Evolutionary conservation across 2,888 invertebrate genomes (phyloP).

Genomic region (Amphimallon solstitiale): DNA sequence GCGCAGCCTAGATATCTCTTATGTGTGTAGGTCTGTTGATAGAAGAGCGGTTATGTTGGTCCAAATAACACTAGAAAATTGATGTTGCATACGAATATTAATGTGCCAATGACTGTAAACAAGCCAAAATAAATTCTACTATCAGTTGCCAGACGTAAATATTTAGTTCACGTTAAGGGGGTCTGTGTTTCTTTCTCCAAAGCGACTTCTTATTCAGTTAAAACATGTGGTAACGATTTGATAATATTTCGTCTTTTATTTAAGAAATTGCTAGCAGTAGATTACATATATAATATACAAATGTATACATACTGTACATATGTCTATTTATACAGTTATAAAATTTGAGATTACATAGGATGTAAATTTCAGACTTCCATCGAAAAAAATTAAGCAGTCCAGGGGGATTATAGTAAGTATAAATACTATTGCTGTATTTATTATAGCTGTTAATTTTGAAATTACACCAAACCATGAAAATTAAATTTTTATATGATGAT

Average conservation of each 20-base stretch:
- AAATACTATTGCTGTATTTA: no score
- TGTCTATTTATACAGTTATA: no score
- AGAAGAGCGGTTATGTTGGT: constrained; percentile 19
- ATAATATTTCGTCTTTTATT: constrained; percentile 2
- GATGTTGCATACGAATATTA: constrained; percentile 32
- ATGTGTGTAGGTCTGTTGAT: constrained; percentile 23
- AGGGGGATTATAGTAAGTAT: no score
- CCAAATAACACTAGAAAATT: constrained; percentile 15
- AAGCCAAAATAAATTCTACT: constrained; percentile 12
- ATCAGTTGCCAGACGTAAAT: constrained; percentile 24
- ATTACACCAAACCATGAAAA: no score
- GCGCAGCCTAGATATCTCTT: constrained; percentile 14
- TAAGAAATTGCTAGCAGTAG: not conserved
- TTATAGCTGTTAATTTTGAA: no score
- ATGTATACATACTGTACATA: no score
- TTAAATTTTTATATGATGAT: no score
- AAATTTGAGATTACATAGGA: no score
- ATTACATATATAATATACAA: no score
- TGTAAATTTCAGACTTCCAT: no score
- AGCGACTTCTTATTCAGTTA: constrained; percentile 1
- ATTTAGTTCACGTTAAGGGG: constrained; percentile 27
- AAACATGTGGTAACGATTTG: constrained; percentile 16
- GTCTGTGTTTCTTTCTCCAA: constrained; percentile 2
- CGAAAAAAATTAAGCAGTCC: no score
- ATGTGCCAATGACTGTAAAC: constrained; percentile 20